phyloP scores from a whole-genome alignment of 53 echinoderm and acorn worm species.

The Mesocentrotus franciscanus region DNA sequence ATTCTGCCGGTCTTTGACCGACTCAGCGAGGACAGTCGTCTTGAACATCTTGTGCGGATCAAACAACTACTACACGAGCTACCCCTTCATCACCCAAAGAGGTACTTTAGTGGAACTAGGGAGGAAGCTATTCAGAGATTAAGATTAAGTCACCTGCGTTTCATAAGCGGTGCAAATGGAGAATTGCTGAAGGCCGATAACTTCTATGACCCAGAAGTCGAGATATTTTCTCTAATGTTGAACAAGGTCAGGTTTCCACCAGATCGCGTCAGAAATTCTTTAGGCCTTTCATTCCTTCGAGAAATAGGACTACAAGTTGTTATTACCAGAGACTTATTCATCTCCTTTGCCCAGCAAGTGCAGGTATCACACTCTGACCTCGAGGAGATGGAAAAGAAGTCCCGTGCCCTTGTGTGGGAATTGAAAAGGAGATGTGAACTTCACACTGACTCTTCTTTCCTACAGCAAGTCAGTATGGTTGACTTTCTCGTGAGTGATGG shows the following conservation, averaged over 20 bases:
- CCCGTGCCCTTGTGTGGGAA: neutral
- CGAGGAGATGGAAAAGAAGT: neutral
- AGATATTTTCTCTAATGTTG: slow-evolving; percentile 44
- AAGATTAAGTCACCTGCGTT: neutral
- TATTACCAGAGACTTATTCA: slow-evolving; percentile 11
- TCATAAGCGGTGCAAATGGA: neutral
- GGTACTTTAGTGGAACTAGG: neutral
- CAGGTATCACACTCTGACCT: neutral
- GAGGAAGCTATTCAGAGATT: neutral
- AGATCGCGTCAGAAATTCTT: neutral
- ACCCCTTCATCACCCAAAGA: neutral
- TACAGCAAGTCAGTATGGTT: neutral
- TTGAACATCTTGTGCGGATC: slow-evolving; percentile 30
- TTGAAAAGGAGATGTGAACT: neutral
- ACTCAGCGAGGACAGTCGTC: slow-evolving; percentile 21
- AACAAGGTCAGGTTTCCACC: slow-evolving; percentile 34
- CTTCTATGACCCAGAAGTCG: slow-evolving; percentile 32
- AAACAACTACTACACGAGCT: neutral
- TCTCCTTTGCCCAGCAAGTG: slow-evolving; percentile 28
- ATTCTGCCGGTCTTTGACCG: slow-evolving; percentile 9
- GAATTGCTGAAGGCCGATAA: neutral
- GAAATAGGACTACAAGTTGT: slow-evolving; percentile 44
- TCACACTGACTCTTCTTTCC: neutral
- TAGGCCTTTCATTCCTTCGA: slow-evolving; percentile 36
- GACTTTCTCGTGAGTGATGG: slow-evolving; percentile 25